Conservation (phyloP, 2,797 vertebrate genomes). For the Pristis pectinata region DNA sequence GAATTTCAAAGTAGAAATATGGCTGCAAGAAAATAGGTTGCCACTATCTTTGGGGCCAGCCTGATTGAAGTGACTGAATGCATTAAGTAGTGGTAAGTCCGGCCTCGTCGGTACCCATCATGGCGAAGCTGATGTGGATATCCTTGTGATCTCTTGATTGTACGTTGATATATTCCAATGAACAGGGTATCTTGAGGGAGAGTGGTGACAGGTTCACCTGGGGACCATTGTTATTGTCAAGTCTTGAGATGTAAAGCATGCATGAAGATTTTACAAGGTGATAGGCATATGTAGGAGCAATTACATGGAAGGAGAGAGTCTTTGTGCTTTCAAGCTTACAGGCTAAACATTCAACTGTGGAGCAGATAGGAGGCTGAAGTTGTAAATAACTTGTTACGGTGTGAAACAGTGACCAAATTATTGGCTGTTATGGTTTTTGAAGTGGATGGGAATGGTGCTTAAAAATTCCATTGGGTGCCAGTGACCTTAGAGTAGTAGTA, state of each 20-base stretch:
- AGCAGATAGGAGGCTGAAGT: background rate
- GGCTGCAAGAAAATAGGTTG: no score
- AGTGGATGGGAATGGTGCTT: background rate
- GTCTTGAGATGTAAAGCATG: background rate
- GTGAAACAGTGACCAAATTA: background rate
- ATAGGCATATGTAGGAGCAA: no score
- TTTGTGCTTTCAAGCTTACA: background rate
- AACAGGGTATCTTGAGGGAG: background rate
- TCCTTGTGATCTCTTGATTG: no score
- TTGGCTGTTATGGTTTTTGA: background rate
- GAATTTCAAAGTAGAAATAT: no score
- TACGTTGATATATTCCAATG: background rate
- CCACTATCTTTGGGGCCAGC: no score
- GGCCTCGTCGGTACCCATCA: no score
- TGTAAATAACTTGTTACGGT: background rate
- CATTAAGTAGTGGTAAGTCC: no score
- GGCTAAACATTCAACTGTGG: background rate
- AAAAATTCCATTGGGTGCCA: background rate
- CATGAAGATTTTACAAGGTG: background rate
- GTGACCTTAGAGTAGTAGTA: background rate
- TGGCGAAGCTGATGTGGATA: no score
- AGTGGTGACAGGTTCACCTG: background rate
- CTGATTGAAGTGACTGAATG: no score
- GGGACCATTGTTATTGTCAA: background rate
- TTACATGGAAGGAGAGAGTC: background rate